A percentile compares a stretch with the other conserved stretches of the same genome.
phyloP scores from a whole-genome alignment of 23 tunicate genomes.

The Diplosoma virens region DNA sequence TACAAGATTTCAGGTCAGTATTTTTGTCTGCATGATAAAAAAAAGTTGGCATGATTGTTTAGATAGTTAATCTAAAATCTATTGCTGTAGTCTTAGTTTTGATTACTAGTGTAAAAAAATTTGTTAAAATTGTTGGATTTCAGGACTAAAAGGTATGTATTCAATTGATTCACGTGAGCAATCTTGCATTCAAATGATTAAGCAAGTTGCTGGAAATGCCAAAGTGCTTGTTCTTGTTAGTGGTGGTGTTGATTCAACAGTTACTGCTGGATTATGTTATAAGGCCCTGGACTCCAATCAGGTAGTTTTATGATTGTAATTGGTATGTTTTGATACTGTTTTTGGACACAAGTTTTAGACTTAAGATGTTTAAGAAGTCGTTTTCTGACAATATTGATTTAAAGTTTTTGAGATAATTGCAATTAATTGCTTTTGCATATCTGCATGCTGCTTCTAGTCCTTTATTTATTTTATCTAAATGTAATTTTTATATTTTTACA shows the following conservation, averaged over 20 bases:
- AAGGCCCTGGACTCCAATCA: conserved; percentile 72
- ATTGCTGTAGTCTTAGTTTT: background rate
- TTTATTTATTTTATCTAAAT: too few species aligned
- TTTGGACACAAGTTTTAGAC: too few species aligned
- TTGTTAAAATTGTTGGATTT: background rate
- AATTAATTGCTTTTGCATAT: too few species aligned
- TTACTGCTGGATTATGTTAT: conserved; percentile 74
- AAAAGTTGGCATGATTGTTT: background rate
- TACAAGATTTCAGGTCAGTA: conserved; percentile 69
- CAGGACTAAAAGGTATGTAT: conserved; percentile 70
- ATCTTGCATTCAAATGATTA: conserved; percentile 62
- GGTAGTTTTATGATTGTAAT: too few species aligned
- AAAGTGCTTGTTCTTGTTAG: conserved; percentile 91
- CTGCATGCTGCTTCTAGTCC: too few species aligned
- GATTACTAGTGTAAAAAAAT: too few species aligned
- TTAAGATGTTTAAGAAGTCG: too few species aligned
- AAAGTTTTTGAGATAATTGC: too few species aligned
- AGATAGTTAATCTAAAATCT: background rate
- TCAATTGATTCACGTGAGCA: conserved; percentile 65
- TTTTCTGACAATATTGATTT: too few species aligned
- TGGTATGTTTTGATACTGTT: too few species aligned
- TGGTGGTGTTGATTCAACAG: conserved; percentile 97
- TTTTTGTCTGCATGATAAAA: background rate
- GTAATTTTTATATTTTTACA: too few species aligned
- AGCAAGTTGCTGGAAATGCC: conserved; percentile 45